These are phyloP conservation scores for Eupsilia transversa DNA, from an alignment of 2,888 invertebrate species.

Conservation along the genomic window DNA sequence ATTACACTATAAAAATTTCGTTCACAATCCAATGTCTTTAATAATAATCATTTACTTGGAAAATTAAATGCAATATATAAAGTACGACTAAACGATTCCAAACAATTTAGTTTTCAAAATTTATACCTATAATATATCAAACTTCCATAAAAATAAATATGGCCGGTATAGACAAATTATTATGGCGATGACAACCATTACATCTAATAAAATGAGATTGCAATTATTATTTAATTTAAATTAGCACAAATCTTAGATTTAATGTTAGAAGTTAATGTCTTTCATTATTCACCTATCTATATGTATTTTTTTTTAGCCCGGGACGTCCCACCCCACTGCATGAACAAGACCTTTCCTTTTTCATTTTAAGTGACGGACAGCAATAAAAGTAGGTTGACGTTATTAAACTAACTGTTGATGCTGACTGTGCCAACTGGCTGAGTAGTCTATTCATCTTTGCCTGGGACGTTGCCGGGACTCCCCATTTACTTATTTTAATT, in stretches of 20 bases:
- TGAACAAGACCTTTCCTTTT: background rate
- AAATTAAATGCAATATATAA: slow-evolving; percentile 66
- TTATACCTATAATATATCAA: slow-evolving; percentile 28
- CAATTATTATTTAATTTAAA: slow-evolving; percentile 47
- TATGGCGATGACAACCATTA: slow-evolving; percentile 35
- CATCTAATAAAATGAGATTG: slow-evolving; percentile 33
- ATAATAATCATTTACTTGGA: slow-evolving; percentile 55
- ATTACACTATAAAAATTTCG: slow-evolving; percentile 53
- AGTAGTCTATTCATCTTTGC: background rate
- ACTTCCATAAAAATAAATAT: slow-evolving; percentile 38
- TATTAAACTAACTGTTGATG: background rate
- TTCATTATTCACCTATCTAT: slow-evolving; percentile 69
- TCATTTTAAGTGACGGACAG: background rate
- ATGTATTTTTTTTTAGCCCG: slow-evolving; percentile 23
- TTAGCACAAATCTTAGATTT: slow-evolving; percentile 64
- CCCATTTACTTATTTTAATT: slow-evolving; percentile 17
- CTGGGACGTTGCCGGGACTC: background rate
- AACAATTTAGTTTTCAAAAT: slow-evolving; percentile 43
- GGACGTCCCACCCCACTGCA: background rate
- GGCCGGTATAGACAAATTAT: slow-evolving; percentile 21
- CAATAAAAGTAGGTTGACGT: background rate
- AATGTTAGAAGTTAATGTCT: slow-evolving; percentile 82
- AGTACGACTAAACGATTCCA: slow-evolving; percentile 57
- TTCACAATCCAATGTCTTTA: slow-evolving; percentile 65
- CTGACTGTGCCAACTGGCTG: background rate